Percentiles rank a stretch among this genome's conserved stretches.
phyloP scores from a whole-genome alignment of 1,140 invertebrate genomes.

The Macrobrachium rosenbergii region DNA sequence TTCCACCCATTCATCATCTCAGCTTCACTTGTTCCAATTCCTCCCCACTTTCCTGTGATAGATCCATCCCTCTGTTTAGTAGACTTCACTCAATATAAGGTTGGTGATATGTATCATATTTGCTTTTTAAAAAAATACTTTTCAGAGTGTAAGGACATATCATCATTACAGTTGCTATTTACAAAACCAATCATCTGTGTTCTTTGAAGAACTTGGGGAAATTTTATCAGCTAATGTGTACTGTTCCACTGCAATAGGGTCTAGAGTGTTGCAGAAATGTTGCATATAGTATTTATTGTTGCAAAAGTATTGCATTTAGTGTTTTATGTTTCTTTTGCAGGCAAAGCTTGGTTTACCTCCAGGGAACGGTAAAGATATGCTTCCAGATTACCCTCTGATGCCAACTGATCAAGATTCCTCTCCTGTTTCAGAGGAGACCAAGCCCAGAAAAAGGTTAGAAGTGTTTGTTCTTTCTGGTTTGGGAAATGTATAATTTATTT shows the following conservation, averaged over 20 bases:
- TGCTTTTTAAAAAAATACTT: neutral
- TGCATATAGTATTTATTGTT: no score
- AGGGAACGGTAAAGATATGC: neutral
- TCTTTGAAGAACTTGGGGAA: no score
- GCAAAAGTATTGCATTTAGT: neutral
- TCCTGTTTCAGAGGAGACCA: neutral
- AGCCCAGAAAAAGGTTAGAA: neutral
- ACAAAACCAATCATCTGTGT: no score
- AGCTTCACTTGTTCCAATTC: slow-evolving; percentile 24
- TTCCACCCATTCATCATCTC: slow-evolving; percentile 38
- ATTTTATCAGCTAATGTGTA: no score
- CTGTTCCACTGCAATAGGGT: no score
- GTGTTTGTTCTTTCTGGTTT: no score
- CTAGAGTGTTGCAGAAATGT: no score
- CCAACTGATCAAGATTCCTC: neutral
- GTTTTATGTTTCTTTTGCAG: neutral
- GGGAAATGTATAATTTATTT: no score
- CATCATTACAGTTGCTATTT: no score
- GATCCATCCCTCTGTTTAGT: slow-evolving; percentile 51
- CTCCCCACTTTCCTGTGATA: slow-evolving; percentile 53
- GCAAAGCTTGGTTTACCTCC: slow-evolving; percentile 23
- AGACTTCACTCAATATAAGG: slow-evolving; percentile 56
- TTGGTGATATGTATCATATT: neutral
- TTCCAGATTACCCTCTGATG: slow-evolving; percentile 27
- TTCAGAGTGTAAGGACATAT: neutral